Percentiles rank a stretch among this genome's conserved stretches.
Evolutionary conservation across 2,113 vertebrate species (phyloP).

Genomic region (Dicentrarchus labrax): DNA sequence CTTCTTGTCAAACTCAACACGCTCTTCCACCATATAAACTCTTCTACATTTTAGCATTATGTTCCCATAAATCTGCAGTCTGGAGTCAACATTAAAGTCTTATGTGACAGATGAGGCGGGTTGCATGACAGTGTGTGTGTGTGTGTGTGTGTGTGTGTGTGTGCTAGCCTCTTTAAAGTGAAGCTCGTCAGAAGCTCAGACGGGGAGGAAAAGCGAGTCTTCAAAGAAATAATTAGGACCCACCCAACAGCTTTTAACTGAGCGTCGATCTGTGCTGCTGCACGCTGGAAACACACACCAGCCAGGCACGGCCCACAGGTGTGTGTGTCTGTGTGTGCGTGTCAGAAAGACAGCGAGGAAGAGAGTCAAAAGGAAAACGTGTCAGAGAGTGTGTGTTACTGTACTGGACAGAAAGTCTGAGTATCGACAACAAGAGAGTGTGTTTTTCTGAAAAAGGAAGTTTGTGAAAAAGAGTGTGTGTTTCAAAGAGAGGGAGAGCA

Average conservation of each 20-base stretch:
- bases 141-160: conserved; percentile 54
- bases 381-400: conserved; percentile 5
- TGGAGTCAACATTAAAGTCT: conserved; percentile 58
- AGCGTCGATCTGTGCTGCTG: conserved; percentile 56
- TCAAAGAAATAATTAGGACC: conserved; percentile 80
- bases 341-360: background rate
- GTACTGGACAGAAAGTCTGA: background rate
- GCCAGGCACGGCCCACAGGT: conserved; percentile 2
- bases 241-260: conserved; percentile 75
- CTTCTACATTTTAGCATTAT: conserved; percentile 14
- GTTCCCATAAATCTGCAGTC: conserved; percentile 58
- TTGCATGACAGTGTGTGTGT: conserved; percentile 37
- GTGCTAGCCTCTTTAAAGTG: conserved; percentile 71
- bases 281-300: conserved; percentile 56
- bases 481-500: conserved; percentile 20
- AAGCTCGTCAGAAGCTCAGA: conserved; percentile 74
- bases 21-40: conserved; percentile 14
- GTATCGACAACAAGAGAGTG: background rate
- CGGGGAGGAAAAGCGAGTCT: conserved; percentile 74
- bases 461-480: background rate
- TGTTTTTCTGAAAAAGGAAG: background rate
- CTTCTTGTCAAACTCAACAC: conserved; percentile 7
- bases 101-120: conserved; percentile 55
- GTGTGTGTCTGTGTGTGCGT: conserved; percentile 15
- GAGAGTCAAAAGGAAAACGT: background rate